Evolutionary conservation across 2,888 invertebrate species (phyloP).

Genomic region (Tricholauxania praeusta): DNA sequence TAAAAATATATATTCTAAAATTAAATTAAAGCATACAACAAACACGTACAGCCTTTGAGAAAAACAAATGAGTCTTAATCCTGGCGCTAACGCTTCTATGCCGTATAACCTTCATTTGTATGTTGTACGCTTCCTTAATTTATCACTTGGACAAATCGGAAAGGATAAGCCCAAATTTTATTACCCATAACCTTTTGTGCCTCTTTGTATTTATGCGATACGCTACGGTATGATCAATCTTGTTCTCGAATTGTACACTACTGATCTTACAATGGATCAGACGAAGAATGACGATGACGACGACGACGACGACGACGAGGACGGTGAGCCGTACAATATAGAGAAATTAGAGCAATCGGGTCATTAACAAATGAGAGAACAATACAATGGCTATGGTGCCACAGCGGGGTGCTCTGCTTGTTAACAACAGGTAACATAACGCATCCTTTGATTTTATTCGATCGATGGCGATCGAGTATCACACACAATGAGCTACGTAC

Average conservation of each 20-base stretch:
- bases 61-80: slow-evolving; percentile 32
- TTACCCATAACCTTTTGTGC: slow-evolving; percentile 9
- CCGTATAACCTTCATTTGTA: neutral
- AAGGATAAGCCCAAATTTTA: slow-evolving; percentile 31
- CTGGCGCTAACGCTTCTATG: slow-evolving; percentile 29
- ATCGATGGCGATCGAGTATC: slow-evolving; percentile 16
- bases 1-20: too few relatives aligned
- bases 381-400: slow-evolving; percentile 1
- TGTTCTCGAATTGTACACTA: neutral
- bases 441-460: slow-evolving; percentile 21
- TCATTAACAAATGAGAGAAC: slow-evolving; percentile 36
- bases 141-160: slow-evolving; percentile 35
- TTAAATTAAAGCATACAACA: slow-evolving; percentile 10
- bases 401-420: slow-evolving; percentile 32
- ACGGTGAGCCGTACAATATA: slow-evolving; percentile 6
- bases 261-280: neutral
- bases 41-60: neutral
- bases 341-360: slow-evolving; percentile 38
- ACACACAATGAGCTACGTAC: neutral
- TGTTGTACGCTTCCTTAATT: neutral
- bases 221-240: neutral
- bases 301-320: neutral
- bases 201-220: neutral
- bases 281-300: neutral
- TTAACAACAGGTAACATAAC: slow-evolving; percentile 25